These are phyloP conservation scores for Falco concolor DNA, from an alignment of 2,797 vertebrate genomes.

Conservation along the genomic window DNA sequence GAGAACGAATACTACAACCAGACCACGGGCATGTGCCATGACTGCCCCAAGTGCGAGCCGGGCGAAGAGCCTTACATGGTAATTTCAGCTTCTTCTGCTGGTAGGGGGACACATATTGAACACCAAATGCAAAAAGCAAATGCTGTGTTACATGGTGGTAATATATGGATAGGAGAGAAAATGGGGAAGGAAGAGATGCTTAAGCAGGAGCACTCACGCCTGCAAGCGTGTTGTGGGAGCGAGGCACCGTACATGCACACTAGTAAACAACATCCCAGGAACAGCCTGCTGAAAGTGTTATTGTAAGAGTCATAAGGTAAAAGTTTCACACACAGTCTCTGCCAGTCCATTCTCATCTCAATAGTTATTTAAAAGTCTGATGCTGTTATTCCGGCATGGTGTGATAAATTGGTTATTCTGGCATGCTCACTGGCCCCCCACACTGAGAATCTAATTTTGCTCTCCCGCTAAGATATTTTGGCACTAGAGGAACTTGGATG, in stretches of 20 bases:
- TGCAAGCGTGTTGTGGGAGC: fast-evolving
- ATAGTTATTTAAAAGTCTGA: not conserved
- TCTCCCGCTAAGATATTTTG: not conserved
- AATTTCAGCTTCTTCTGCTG: constrained; percentile 44
- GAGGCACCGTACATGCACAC: fast-evolving
- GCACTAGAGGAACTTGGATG: not conserved
- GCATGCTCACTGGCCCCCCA: not conserved
- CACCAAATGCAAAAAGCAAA: not conserved
- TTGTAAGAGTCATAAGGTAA: not conserved
- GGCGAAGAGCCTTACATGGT: constrained; percentile 96
- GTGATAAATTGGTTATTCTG: not conserved
- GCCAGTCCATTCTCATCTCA: not conserved
- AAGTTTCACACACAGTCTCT: not conserved
- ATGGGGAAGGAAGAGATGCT: not conserved
- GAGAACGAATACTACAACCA: constrained; percentile 97
- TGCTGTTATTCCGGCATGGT: not conserved
- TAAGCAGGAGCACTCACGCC: not conserved
- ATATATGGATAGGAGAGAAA: not conserved
- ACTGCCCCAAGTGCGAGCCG: constrained; percentile 90
- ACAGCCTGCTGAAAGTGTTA: not conserved
- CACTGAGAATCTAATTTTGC: not conserved
- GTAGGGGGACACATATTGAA: fast-evolving
- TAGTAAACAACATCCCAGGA: not conserved
- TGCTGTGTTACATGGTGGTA: not conserved
- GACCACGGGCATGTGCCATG: constrained; percentile 89